Percentiles rank a stretch among this genome's conserved stretches.
phyloP scores from a whole-genome alignment of 2,797 vertebrate species.

The Percopsis omiscomaycus region DNA sequence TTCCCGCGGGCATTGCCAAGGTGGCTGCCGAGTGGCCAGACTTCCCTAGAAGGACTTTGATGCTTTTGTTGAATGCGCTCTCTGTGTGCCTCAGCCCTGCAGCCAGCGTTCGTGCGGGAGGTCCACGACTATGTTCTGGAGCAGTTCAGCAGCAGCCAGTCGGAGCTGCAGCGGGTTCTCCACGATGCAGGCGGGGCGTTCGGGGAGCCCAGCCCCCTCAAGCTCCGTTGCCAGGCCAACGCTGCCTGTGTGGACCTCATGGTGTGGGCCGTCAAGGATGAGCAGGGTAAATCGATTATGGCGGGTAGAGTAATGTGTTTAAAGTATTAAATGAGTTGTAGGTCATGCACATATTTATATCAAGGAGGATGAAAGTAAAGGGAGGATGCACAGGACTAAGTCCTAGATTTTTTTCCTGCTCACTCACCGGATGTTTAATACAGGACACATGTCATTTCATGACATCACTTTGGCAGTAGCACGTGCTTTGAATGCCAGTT shows the following conservation, averaged over 20 bases:
- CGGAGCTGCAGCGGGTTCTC: conserved; percentile 91
- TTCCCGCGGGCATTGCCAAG: too few species aligned
- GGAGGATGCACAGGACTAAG: too few species aligned
- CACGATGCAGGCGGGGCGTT: conserved; percentile 84
- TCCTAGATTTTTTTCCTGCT: too few species aligned
- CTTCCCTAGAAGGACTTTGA: too few species aligned
- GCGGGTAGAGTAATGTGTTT: neutral
- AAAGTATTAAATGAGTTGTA: too few species aligned
- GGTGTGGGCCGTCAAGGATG: conserved; percentile 97
- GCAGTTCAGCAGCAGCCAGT: conserved; percentile 92
- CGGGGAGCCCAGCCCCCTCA: conserved; percentile 87
- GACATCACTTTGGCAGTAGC: too few species aligned
- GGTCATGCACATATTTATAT: neutral
- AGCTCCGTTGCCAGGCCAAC: conserved; percentile 93
- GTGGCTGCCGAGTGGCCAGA: too few species aligned
- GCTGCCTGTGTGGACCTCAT: conserved; percentile 97
- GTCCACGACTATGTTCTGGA: conserved; percentile 95
- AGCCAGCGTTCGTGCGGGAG: conserved; percentile 87
- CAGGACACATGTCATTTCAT: too few species aligned
- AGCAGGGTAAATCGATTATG: conserved; percentile 83
- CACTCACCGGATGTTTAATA: too few species aligned
- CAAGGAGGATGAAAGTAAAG: neutral
- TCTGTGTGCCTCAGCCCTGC: conserved; percentile 76
- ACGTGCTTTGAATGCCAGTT: too few species aligned
- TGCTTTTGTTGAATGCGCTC: neutral